phyloP scores from a whole-genome alignment of 2,888 invertebrate genomes.

The Phytoseiulus persimilis region DNA sequence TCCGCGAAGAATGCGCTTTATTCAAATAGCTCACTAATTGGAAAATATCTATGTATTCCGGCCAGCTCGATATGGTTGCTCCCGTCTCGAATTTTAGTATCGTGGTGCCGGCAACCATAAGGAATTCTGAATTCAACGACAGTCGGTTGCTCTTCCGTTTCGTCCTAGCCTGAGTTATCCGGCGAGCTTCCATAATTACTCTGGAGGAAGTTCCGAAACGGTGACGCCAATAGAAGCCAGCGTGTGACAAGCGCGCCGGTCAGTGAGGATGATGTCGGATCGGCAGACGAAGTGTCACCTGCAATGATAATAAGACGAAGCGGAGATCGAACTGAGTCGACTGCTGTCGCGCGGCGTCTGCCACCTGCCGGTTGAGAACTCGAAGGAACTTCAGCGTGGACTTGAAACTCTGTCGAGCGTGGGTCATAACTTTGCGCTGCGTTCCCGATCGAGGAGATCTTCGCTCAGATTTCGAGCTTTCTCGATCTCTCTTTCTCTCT shows the following conservation, averaged over 20 bases:
- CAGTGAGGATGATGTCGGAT: not conserved
- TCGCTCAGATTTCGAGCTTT: slow-evolving; percentile 5
- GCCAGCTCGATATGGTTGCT: not conserved
- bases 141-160: no score
- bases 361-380: not conserved
- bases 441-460: not conserved
- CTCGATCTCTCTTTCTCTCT: not conserved
- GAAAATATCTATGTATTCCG: not conserved
- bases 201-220: not conserved
- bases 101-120: no score
- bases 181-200: no score
- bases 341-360: not conserved
- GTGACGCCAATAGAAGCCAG: not conserved
- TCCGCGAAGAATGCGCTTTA: not conserved
- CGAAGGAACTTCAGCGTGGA: not conserved
- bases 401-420: not conserved
- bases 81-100: no score
- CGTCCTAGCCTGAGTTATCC: no score
- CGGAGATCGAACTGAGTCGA: not conserved
- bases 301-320: not conserved
- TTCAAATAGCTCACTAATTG: not conserved
- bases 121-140: no score
- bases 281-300: not conserved
- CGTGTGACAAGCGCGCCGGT: not conserved
- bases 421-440: slow-evolving; percentile 5